These are phyloP conservation scores for Rallus crepitans DNA, from an alignment of 2,797 vertebrate species.

Conservation along the genomic window DNA sequence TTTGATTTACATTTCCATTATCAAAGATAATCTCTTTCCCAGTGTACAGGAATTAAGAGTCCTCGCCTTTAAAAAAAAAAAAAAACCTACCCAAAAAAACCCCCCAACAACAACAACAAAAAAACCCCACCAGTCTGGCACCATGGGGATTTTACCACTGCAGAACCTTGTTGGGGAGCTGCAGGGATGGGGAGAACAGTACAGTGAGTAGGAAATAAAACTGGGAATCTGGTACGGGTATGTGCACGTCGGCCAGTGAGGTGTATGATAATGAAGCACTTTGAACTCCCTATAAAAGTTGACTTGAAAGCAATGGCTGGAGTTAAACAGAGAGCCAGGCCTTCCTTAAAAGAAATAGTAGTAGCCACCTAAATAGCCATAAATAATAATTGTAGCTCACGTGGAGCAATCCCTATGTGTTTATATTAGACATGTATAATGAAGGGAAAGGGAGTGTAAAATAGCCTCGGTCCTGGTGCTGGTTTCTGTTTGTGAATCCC, in stretches of 20 bases:
- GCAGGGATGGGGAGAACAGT: not conserved
- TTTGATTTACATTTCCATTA: conserved; percentile 84
- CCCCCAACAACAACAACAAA: not conserved
- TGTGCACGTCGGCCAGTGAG: not conserved
- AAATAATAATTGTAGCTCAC: conserved; percentile 19
- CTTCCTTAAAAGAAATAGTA: conserved; percentile 42
- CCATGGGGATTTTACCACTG: conserved; percentile 53
- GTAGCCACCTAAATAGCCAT: not conserved
- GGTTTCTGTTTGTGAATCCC: conserved; percentile 51
- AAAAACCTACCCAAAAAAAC: no score
- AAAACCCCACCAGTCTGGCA: conserved; percentile 8
- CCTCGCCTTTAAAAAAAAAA: conserved; percentile 58
- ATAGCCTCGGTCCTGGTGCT: not conserved
- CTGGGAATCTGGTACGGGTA: not conserved
- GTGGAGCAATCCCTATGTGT: not conserved
- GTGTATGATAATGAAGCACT: conserved; percentile 36
- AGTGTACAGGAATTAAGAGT: conserved; percentile 79
- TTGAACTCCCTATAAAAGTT: conserved; percentile 52
- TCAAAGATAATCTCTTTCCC: conserved; percentile 81
- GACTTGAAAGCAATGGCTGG: conserved; percentile 37
- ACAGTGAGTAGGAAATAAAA: conserved; percentile 27
- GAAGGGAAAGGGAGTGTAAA: conserved; percentile 23
- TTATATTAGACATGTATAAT: conserved; percentile 13
- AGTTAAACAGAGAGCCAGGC: not conserved
- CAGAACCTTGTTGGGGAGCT: not conserved